Percentiles rank a stretch among this genome's conserved stretches.
These are phyloP conservation scores for Pyxicephalus adspersus DNA, from an alignment of 2,113 vertebrate species.

Conservation along the genomic window DNA sequence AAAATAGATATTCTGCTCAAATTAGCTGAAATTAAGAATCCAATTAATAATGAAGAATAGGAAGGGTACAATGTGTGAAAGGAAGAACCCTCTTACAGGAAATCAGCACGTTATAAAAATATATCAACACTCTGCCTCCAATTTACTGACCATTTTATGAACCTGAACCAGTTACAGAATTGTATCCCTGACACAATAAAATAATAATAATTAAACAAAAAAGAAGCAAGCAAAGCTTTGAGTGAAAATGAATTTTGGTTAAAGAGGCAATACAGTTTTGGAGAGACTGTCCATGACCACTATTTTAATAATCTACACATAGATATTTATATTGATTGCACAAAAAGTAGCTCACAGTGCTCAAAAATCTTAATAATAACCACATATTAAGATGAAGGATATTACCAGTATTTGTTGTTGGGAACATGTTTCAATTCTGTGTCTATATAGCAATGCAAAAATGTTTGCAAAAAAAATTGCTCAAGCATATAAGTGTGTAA, in stretches of 20 bases:
- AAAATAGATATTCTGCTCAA: conserved; percentile 54
- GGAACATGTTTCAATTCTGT: background rate
- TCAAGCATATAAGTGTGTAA: background rate
- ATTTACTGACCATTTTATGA: conserved; percentile 25
- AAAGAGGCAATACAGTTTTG: too few species aligned
- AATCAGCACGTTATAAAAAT: conserved; percentile 37
- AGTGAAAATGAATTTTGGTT: too few species aligned
- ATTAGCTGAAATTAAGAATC: conserved; percentile 33
- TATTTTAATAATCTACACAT: background rate
- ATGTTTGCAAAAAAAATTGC: background rate
- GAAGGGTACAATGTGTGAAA: conserved; percentile 20
- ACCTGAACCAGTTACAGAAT: background rate
- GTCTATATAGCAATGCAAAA: background rate
- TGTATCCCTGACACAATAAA: background rate
- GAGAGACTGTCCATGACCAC: too few species aligned
- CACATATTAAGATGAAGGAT: too few species aligned
- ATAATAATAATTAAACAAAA: too few species aligned
- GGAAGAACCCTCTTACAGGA: background rate
- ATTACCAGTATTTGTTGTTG: too few species aligned
- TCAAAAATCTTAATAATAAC: background rate
- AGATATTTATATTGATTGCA: conserved; percentile 7
- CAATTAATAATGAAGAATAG: conserved; percentile 14
- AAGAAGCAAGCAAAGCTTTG: too few species aligned
- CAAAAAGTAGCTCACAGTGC: background rate
- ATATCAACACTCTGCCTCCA: conserved; percentile 38